Percentiles rank a stretch among this genome's conserved stretches.
These are phyloP conservation scores for Bryconaethiops microstoma DNA, from an alignment of 2,797 vertebrate genomes.

Conservation along the genomic window DNA sequence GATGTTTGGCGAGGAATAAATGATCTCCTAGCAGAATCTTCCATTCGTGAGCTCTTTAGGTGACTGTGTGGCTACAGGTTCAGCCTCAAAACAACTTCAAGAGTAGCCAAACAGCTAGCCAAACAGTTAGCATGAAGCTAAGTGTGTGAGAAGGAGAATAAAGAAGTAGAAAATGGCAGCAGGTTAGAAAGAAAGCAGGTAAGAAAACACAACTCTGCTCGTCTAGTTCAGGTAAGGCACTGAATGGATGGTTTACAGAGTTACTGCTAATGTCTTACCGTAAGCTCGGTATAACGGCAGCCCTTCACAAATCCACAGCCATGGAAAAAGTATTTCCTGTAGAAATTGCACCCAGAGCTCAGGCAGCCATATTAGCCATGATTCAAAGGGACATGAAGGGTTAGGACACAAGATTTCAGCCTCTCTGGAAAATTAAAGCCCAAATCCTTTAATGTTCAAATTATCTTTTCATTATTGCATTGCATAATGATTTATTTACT, in stretches of 20 bases:
- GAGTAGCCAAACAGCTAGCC: background rate
- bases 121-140: background rate
- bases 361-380: slow-evolving; percentile 51
- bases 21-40: background rate
- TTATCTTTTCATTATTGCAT: background rate
- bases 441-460: background rate
- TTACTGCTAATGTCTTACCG: slow-evolving; percentile 75
- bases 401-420: background rate
- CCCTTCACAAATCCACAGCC: slow-evolving; percentile 71
- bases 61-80: background rate
- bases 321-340: slow-evolving; percentile 71
- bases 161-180: background rate
- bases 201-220: background rate
- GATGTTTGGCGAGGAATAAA: background rate
- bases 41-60: no score
- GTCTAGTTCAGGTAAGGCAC: slow-evolving; percentile 20
- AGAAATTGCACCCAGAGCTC: slow-evolving; percentile 60
- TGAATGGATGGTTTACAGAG: slow-evolving; percentile 45
- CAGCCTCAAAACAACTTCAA: background rate
- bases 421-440: background rate
- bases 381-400: slow-evolving; percentile 39
- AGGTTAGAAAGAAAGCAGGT: no score
- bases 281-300: slow-evolving; percentile 84
- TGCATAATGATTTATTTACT: background rate
- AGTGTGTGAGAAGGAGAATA: background rate